Conservation (phyloP, 2,113 vertebrate genomes). For the Dunckerocampus dactyliophorus region DNA sequence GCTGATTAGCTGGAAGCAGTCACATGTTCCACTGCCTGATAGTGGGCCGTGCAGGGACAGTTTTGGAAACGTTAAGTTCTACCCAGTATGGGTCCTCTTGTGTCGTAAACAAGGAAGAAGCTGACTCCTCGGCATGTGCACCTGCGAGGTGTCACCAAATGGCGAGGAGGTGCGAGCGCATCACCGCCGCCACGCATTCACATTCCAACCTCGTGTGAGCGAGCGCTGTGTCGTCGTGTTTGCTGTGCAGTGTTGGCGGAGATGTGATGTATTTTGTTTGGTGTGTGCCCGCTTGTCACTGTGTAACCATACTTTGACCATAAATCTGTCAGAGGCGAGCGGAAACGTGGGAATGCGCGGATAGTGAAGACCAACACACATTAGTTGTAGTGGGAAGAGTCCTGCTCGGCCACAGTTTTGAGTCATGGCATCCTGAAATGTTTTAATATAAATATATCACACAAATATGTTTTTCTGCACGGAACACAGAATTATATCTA, state of each 20-base stretch:
- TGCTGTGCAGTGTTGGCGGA: conserved; percentile 5
- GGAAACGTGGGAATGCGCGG: conserved; percentile 8
- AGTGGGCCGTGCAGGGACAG: no score
- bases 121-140: neutral
- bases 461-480: no score
- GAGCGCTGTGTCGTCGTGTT: conserved; percentile 18
- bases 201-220: conserved; percentile 33
- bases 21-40: no score
- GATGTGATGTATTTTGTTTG: neutral
- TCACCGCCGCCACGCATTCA: conserved; percentile 19
- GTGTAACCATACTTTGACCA: conserved; percentile 1
- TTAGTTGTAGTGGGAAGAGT: neutral
- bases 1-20: no score
- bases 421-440: no score
- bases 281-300: neutral
- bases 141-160: neutral
- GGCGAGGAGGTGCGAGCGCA: conserved; percentile 26
- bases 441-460: no score
- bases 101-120: no score
- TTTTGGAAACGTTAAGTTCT: no score
- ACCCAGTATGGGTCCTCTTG: no score
- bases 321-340: conserved; percentile 23
- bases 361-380: conserved; percentile 1
- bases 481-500: no score
- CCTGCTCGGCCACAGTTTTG: no score